Evolutionary conservation across 2,888 invertebrate genomes (phyloP).

Genomic region (Dasypolia templi): DNA sequence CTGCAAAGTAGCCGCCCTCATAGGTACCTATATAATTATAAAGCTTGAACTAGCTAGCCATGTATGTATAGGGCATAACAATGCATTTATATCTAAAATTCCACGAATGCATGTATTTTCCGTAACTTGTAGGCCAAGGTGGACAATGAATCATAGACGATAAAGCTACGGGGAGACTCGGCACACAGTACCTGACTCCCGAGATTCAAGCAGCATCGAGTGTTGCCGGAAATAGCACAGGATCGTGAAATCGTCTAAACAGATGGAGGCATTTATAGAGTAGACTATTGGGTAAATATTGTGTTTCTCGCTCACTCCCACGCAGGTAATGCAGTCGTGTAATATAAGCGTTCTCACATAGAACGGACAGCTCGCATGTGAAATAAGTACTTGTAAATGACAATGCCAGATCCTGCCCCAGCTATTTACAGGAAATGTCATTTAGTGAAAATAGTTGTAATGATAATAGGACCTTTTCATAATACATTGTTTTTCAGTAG

Average conservation of each 20-base stretch:
- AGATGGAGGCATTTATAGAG: constrained; percentile 63
- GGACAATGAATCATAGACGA: constrained; percentile 62
- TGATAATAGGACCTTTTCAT: too few species aligned
- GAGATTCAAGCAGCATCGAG: constrained; percentile 61
- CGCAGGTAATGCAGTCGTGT: constrained; percentile 29
- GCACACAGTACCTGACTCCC: constrained; percentile 48
- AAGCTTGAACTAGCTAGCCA: not conserved
- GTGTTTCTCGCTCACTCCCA: constrained; percentile 55
- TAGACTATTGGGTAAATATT: constrained; percentile 61
- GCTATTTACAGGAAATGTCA: too few species aligned
- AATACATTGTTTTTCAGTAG: too few species aligned
- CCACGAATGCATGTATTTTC: constrained; percentile 54
- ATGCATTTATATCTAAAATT: constrained; percentile 48
- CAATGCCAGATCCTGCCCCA: too few species aligned
- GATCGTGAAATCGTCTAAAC: constrained; percentile 63
- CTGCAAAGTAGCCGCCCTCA: not conserved
- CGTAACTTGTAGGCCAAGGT: constrained; percentile 63
- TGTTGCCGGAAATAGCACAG: constrained; percentile 72
- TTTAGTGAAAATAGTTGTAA: too few species aligned
- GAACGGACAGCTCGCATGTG: constrained; percentile 33
- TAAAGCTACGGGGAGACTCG: constrained; percentile 47
- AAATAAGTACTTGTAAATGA: constrained; percentile 45
- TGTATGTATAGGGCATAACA: constrained; percentile 18
- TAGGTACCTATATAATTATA: not conserved
- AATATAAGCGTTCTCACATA: constrained; percentile 36